Evolutionary conservation across 2,888 invertebrate genomes (phyloP).

Genomic region (Pogonocherus hispidulus): DNA sequence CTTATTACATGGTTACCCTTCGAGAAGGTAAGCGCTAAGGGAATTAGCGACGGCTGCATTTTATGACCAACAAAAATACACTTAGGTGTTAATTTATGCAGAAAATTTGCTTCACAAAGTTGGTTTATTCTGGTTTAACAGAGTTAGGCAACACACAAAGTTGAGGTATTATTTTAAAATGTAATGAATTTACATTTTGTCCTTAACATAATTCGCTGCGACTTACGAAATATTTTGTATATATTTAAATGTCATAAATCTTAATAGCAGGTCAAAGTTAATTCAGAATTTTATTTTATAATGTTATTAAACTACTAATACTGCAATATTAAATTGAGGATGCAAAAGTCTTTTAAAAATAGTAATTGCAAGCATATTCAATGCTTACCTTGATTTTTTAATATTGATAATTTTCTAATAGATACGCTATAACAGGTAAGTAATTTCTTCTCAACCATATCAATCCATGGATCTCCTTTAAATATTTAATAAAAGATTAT

Average conservation of each 20-base stretch:
- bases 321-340: too few relatives aligned
- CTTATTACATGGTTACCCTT: constrained; percentile 81
- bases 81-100: constrained; percentile 14
- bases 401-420: too few relatives aligned
- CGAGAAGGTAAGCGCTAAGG: constrained; percentile 75
- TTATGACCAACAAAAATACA: constrained; percentile 40
- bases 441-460: too few relatives aligned
- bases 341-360: too few relatives aligned
- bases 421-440: too few relatives aligned
- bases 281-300: too few relatives aligned
- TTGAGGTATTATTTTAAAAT: constrained; percentile 2
- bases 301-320: too few relatives aligned
- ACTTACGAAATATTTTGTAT: not conserved
- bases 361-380: too few relatives aligned
- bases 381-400: too few relatives aligned
- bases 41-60: constrained; percentile 42
- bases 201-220: not conserved
- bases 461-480: too few relatives aligned
- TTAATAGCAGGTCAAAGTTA: too few relatives aligned
- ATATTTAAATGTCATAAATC: not conserved
- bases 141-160: not conserved
- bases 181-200: not conserved
- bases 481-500: too few relatives aligned
- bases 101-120: not conserved
- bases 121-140: not conserved